A percentile compares a stretch with the other conserved stretches of the same genome.
Conservation (phyloP, 1,140 invertebrate species). For the Cardiocondyla obscurior region DNA sequence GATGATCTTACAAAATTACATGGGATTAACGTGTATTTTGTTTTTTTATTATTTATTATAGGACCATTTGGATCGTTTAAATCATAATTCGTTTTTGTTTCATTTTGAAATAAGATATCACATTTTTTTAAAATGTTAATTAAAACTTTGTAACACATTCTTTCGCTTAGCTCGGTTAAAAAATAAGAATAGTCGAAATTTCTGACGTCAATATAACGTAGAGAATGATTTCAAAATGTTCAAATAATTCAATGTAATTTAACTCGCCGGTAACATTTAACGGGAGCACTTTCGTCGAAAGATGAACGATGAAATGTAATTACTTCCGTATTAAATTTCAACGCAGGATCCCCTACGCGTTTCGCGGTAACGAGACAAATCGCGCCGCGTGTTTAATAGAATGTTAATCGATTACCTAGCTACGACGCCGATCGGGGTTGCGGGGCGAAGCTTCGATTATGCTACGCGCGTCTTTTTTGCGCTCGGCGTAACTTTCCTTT, state of each 20-base stretch:
- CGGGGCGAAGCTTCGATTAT: slow-evolving; percentile 2
- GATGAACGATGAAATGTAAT: background rate
- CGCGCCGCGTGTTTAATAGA: background rate
- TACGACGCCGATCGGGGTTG: background rate
- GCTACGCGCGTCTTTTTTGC: slow-evolving; percentile 36
- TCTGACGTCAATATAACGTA: too few species aligned
- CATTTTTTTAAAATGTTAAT: background rate
- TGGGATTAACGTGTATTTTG: background rate
- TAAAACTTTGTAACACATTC: too few species aligned
- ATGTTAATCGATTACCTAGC: slow-evolving; percentile 10
- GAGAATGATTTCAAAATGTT: background rate
- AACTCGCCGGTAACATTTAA: background rate
- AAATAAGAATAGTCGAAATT: background rate
- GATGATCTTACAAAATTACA: background rate
- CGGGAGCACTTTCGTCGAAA: background rate
- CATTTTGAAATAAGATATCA: background rate
- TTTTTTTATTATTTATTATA: too few species aligned
- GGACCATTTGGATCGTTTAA: background rate
- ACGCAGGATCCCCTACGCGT: background rate
- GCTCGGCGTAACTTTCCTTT: slow-evolving; percentile 49
- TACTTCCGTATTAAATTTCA: background rate
- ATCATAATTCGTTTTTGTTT: background rate
- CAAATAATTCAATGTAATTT: background rate
- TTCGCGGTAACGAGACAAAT: slow-evolving; percentile 6
- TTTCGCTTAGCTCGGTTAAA: background rate